These are phyloP conservation scores for Melanotaenia duboulayi DNA, from an alignment of 2,113 vertebrate genomes.

Conservation along the genomic window DNA sequence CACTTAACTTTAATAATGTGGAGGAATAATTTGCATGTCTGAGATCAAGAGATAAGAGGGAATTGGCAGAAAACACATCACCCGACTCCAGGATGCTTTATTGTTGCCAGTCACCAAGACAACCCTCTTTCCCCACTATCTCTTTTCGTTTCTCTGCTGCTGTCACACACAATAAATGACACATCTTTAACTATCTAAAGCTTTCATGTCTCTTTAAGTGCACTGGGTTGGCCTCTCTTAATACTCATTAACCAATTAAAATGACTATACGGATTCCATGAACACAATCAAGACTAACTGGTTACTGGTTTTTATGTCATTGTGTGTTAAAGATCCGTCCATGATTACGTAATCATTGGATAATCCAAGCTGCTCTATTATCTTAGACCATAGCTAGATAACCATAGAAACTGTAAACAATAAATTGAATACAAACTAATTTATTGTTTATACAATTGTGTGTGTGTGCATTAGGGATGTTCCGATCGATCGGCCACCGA, in stretches of 20 bases:
- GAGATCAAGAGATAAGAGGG: constrained; percentile 60
- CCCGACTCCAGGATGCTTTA: constrained; percentile 23
- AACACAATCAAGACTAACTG: not conserved
- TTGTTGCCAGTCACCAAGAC: constrained; percentile 21
- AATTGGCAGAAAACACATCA: constrained; percentile 19
- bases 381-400: constrained; percentile 17
- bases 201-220: not conserved
- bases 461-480: no score
- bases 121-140: constrained; percentile 2
- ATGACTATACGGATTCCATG: not conserved
- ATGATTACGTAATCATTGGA: not conserved
- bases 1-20: constrained; percentile 68
- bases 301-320: not conserved
- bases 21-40: constrained; percentile 70
- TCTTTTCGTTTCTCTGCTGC: not conserved
- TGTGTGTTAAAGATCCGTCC: constrained; percentile 8
- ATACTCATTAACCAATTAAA: constrained; percentile 23
- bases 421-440: no score
- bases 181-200: constrained; percentile 8
- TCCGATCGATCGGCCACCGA: no score
- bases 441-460: no score
- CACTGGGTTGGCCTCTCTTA: not conserved
- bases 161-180: not conserved
- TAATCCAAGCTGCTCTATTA: not conserved
- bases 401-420: constrained; percentile 39